These are phyloP conservation scores for Xylota sylvarum DNA, from an alignment of 2,888 invertebrate species.

Conservation along the genomic window DNA sequence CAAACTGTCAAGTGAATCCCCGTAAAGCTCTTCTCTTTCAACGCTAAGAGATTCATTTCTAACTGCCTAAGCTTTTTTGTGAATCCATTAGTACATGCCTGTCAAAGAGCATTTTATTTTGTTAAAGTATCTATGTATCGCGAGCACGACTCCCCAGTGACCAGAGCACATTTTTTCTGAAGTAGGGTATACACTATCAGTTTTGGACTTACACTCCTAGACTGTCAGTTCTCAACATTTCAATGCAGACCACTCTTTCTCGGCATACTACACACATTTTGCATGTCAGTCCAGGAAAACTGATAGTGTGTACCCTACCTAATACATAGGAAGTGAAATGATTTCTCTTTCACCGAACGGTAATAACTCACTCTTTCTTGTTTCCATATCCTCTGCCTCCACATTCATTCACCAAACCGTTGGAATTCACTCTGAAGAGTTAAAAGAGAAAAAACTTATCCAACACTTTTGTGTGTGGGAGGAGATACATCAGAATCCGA, in stretches of 20 bases:
- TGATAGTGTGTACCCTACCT: too few relatives aligned
- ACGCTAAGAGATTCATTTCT: not conserved
- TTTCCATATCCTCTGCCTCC: constrained; percentile 4
- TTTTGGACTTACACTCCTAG: too few relatives aligned
- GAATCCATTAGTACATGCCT: not conserved
- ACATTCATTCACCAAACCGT: constrained; percentile 65
- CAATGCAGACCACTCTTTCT: too few relatives aligned
- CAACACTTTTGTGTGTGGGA: constrained; percentile 24
- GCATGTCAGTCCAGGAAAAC: too few relatives aligned
- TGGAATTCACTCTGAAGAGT: constrained; percentile 38
- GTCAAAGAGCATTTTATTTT: constrained; percentile 44
- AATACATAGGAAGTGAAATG: constrained; percentile 72
- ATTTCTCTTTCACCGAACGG: constrained; percentile 67
- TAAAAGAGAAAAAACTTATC: constrained; percentile 42
- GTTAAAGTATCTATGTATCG: constrained; percentile 13
- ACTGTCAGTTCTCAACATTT: too few relatives aligned
- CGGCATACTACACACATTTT: too few relatives aligned
- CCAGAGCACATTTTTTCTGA: constrained; percentile 1
- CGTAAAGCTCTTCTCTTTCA: not conserved
- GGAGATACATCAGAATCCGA: constrained; percentile 28
- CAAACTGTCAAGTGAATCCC: constrained; percentile 2
- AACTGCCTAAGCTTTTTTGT: not conserved
- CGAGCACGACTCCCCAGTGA: not conserved
- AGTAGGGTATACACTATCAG: too few relatives aligned
- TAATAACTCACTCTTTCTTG: constrained; percentile 53